Conservation (phyloP, 2,113 vertebrate genomes). For the Heterocephalus glaber region DNA sequence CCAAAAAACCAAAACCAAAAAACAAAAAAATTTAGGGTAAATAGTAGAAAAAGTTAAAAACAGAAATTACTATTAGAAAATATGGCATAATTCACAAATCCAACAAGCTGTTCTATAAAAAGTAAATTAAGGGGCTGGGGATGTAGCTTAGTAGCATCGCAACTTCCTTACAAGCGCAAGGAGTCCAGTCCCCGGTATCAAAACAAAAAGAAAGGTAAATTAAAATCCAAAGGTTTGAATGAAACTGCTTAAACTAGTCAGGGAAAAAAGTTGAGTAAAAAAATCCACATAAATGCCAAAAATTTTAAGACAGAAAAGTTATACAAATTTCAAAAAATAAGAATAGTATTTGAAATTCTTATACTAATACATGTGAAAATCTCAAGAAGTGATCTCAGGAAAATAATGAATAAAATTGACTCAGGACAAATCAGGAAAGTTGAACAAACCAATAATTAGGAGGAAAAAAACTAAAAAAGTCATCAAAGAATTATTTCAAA, state of each 20-base stretch:
- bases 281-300: constrained; percentile 32
- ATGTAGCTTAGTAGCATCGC: too few species aligned
- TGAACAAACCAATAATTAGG: constrained; percentile 69
- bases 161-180: too few species aligned
- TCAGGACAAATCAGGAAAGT: constrained; percentile 52
- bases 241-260: neutral
- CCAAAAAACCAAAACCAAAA: too few species aligned
- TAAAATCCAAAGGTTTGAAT: constrained; percentile 27
- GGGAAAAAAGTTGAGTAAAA: neutral
- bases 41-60: neutral
- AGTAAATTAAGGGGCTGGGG: too few species aligned
- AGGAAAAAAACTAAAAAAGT: constrained; percentile 50
- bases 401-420: constrained; percentile 61
- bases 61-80: constrained; percentile 19
- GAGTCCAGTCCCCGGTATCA: too few species aligned
- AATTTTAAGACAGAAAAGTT: constrained; percentile 43
- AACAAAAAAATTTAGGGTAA: constrained; percentile 26
- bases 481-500: constrained; percentile 74
- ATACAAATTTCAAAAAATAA: neutral
- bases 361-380: constrained; percentile 47
- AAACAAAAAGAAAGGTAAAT: too few species aligned
- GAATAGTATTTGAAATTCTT: constrained; percentile 26
- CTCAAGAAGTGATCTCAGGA: constrained; percentile 48
- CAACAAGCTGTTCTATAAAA: neutral
- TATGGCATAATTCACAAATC: neutral